A percentile compares a stretch with the other conserved stretches of the same genome.
Conservation (phyloP, 1,140 invertebrate species). For the Stegodyphus dumicola region DNA sequence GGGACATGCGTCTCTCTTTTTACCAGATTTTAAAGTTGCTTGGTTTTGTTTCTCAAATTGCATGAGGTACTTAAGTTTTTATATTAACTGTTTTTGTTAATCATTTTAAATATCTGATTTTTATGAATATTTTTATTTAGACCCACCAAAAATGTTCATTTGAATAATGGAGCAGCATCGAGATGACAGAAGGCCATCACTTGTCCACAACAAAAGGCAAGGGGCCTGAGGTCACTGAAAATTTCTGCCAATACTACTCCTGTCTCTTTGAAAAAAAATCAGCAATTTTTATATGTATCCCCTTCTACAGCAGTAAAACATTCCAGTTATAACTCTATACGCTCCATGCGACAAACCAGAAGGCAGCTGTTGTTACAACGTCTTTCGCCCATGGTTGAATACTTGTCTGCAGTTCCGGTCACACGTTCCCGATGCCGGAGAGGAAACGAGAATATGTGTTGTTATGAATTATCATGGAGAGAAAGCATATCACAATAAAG, state of each 20-base stretch:
- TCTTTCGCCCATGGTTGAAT: not conserved
- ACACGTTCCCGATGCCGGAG: conserved; percentile 40
- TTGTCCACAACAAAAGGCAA: not conserved
- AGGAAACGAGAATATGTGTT: conserved; percentile 15
- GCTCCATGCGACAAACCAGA: not conserved
- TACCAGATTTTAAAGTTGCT: not conserved
- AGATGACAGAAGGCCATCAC: conserved; percentile 50
- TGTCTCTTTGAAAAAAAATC: not conserved
- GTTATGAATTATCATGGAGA: conserved; percentile 41
- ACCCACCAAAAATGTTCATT: not conserved
- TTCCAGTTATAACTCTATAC: not conserved
- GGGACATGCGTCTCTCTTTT: not conserved
- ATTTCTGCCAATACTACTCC: not conserved
- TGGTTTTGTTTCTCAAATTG: not conserved
- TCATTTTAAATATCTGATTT: not conserved
- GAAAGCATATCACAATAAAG: conserved; percentile 49
- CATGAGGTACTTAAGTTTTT: not conserved
- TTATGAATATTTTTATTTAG: not conserved
- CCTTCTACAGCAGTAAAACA: not conserved
- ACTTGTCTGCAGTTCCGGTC: conserved; percentile 11
- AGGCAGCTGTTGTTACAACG: not conserved
- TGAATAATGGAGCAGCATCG: not conserved
- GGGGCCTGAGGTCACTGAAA: not conserved
- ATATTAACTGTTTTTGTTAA: not conserved
- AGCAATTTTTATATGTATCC: not conserved